phyloP scores from a whole-genome alignment of 2,113 vertebrate genomes.

The Bubo blakistoni region DNA sequence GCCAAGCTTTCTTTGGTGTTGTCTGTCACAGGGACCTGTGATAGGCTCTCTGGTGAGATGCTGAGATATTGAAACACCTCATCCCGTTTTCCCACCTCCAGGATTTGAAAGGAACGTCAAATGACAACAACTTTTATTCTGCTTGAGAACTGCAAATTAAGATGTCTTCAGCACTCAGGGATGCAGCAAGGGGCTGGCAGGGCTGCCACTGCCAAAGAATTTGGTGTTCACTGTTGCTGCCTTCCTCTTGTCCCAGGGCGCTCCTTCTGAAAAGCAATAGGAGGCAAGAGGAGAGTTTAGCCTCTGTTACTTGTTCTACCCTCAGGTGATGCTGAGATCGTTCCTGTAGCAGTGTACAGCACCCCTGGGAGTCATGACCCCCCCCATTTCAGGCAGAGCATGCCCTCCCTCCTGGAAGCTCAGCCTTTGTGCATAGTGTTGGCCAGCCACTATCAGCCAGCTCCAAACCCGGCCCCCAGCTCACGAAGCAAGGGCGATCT shows the following conservation, averaged over 20 bases:
- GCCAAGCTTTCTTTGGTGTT: not conserved
- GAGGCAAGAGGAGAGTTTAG: not conserved
- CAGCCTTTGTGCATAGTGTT: not conserved
- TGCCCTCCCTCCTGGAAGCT: not conserved
- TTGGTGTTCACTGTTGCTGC: not conserved
- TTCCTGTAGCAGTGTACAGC: not conserved
- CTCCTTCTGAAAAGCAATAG: not conserved
- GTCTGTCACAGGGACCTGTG: not conserved
- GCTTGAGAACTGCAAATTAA: not conserved
- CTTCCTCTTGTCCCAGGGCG: not conserved
- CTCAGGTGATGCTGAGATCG: not conserved
- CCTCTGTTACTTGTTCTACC: not conserved
- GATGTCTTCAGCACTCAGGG: not conserved
- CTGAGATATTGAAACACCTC: not conserved
- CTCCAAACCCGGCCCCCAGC: rapidly evolving
- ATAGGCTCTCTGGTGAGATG: not conserved
- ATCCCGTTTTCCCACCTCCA: not conserved
- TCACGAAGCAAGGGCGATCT: rapidly evolving
- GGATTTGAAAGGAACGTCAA: not conserved
- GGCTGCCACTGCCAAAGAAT: not conserved
- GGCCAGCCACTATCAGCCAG: not conserved
- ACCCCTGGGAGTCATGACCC: no score
- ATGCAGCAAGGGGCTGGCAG: not conserved
- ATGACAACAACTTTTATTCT: not conserved
- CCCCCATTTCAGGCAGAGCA: not conserved